Conservation (phyloP, 2,113 vertebrate genomes). For the Ochotona curzoniae region DNA sequence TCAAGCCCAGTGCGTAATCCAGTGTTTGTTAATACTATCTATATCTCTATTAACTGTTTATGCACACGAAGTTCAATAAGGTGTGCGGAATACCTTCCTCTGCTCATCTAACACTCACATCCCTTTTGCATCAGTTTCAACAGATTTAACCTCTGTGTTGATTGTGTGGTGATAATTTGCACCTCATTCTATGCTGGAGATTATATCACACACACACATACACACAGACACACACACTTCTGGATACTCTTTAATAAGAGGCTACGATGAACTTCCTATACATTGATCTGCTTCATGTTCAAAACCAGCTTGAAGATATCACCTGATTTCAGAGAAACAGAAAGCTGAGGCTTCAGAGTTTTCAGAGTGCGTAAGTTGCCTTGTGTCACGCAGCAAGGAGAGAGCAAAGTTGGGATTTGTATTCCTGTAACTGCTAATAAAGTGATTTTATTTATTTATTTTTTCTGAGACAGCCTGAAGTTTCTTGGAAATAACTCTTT, state of each 20-base stretch:
- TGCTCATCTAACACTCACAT: neutral
- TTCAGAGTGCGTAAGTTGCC: neutral
- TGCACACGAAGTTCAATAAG: neutral
- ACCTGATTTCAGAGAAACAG: neutral
- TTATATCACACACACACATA: no score
- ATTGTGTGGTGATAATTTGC: neutral
- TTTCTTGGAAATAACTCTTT: conserved; percentile 4
- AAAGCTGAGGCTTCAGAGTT: neutral
- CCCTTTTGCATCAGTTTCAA: neutral
- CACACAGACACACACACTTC: no score
- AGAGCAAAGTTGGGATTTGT: neutral
- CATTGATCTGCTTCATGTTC: neutral
- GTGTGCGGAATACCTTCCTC: neutral
- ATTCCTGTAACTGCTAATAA: neutral
- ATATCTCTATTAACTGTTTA: neutral
- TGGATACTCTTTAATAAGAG: neutral
- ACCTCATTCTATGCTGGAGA: neutral
- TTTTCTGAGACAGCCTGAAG: neutral
- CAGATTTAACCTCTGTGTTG: neutral
- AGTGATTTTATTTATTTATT: neutral
- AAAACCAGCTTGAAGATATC: neutral
- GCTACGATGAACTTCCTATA: neutral
- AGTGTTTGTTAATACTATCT: neutral
- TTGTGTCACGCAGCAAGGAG: neutral
- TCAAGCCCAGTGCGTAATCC: no score